Percentiles rank a stretch among this genome's conserved stretches.
These are phyloP conservation scores for Trachythela sp. DNA, from an alignment of 64 coral and sea anemone genomes.

Conservation along the genomic window DNA sequence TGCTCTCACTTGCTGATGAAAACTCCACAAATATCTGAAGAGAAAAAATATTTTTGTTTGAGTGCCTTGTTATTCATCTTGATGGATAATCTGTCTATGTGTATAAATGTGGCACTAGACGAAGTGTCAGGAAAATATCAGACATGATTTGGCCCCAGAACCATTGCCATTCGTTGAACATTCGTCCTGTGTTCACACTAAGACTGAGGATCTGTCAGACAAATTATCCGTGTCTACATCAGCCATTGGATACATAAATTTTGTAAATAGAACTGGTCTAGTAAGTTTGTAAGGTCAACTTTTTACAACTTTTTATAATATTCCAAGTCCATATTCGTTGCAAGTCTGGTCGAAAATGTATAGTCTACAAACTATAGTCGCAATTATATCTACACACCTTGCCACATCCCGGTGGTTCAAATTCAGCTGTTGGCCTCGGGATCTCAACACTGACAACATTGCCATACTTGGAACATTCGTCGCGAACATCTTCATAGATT, in stretches of 20 bases:
- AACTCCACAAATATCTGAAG: constrained; percentile 91
- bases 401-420: constrained; percentile 89
- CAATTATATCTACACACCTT: constrained; percentile 50
- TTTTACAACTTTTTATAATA: background rate
- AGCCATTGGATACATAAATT: background rate
- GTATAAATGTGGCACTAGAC: background rate
- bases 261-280: background rate
- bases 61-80: too few relatives aligned
- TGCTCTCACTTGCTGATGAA: constrained; percentile 57
- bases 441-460: constrained; percentile 87
- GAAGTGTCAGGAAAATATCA: too few relatives aligned
- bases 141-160: too few relatives aligned
- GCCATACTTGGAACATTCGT: constrained; percentile 91
- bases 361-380: background rate
- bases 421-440: constrained; percentile 75
- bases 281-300: background rate
- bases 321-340: background rate
- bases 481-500: constrained; percentile 94
- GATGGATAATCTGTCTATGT: background rate
- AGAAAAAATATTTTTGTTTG: background rate
- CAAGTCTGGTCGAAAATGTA: background rate
- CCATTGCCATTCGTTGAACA: too few relatives aligned
- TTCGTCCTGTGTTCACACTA: too few relatives aligned
- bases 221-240: background rate
- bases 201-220: too few relatives aligned